Evolutionary conservation across 2,113 vertebrate species (phyloP).

Genomic region (Antigone vipio): DNA sequence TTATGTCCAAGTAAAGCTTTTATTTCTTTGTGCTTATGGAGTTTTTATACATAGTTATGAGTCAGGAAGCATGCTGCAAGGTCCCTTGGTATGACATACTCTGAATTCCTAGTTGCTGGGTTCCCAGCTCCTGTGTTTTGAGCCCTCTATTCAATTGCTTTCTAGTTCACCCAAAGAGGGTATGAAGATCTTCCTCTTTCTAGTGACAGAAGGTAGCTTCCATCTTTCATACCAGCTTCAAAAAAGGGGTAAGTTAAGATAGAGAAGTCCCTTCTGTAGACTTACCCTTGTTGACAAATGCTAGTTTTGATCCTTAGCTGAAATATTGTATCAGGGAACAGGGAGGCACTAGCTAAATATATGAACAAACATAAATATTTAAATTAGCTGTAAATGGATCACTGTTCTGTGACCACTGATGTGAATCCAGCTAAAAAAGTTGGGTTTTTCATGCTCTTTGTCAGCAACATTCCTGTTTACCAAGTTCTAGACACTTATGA

Average conservation of each 20-base stretch:
- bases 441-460: not conserved
- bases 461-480: not conserved
- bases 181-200: not conserved
- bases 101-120: not conserved
- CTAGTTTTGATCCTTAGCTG: not conserved
- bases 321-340: fast-evolving
- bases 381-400: not conserved
- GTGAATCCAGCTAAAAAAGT: not conserved
- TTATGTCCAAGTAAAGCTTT: not conserved
- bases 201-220: not conserved
- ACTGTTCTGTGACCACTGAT: not conserved
- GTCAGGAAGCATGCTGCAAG: not conserved
- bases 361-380: not conserved
- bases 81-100: not conserved
- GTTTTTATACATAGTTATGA: fast-evolving
- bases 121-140: not conserved
- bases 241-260: not conserved
- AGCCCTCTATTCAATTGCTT: not conserved
- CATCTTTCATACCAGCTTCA: not conserved
- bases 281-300: not conserved
- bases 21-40: not conserved
- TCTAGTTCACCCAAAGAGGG: not conserved
- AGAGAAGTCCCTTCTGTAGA: not conserved
- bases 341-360: not conserved
- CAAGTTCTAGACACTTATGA: not conserved